phyloP scores from a whole-genome alignment of 2,888 invertebrate genomes.

The Ormyrus rosae region DNA sequence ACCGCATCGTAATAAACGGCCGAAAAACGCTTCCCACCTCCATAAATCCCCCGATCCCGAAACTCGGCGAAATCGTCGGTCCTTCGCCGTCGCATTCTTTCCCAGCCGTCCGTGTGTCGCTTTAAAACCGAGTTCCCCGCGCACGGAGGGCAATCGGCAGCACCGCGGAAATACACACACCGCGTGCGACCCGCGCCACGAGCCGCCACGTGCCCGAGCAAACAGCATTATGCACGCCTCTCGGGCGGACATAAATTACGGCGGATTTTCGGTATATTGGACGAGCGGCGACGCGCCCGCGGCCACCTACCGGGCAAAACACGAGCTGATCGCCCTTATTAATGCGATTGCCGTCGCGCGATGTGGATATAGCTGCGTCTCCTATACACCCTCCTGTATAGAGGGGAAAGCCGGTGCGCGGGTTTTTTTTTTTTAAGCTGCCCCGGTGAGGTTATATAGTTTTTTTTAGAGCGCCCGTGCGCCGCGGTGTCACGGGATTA shows the following conservation, averaged over 20 bases:
- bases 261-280: slow-evolving; percentile 67
- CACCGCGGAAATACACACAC: no score
- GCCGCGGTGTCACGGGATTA: slow-evolving; percentile 14
- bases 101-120: background rate
- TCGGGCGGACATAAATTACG: slow-evolving; percentile 74
- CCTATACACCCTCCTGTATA: background rate
- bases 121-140: background rate
- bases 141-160: no score
- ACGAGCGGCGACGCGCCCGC: background rate
- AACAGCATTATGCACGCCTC: slow-evolving; percentile 74
- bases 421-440: slow-evolving; percentile 4
- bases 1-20: no score
- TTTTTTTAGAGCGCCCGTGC: background rate
- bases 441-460: slow-evolving; percentile 3
- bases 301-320: slow-evolving; percentile 38
- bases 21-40: no score
- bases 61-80: no score
- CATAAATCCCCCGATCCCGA: no score
- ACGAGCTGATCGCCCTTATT: background rate
- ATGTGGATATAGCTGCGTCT: background rate
- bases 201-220: slow-evolving; percentile 73
- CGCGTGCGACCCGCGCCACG: slow-evolving; percentile 62
- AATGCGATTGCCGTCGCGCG: background rate
- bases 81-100: no score
- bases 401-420: slow-evolving; percentile 24